Evolutionary conservation across 2,888 invertebrate species (phyloP).

Genomic region (Drosophila kokeensis): DNA sequence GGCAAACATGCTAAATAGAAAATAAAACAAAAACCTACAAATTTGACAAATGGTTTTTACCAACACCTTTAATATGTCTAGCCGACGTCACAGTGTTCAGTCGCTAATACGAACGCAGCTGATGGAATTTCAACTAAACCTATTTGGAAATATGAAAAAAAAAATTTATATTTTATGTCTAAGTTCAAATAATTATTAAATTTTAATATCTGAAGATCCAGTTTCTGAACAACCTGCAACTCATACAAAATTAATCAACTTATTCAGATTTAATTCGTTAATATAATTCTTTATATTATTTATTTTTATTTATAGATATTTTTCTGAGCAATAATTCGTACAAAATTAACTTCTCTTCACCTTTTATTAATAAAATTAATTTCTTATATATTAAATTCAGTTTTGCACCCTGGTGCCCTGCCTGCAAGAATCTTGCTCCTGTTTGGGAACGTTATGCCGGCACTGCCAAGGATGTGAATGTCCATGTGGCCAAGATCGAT

Average conservation of each 20-base stretch:
- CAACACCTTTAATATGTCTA: neutral
- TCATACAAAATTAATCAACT: neutral
- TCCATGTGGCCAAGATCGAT: slow-evolving; percentile 96
- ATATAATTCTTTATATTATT: neutral
- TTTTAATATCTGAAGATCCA: neutral
- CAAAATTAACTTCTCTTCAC: neutral
- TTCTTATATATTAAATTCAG: slow-evolving; percentile 85
- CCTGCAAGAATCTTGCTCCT: slow-evolving; percentile 94
- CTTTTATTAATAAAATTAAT: slow-evolving; percentile 32
- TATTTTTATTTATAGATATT: neutral
- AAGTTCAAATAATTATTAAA: neutral
- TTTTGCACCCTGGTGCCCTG: slow-evolving; percentile 99
- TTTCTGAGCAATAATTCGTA: neutral
- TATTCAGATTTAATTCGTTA: neutral
- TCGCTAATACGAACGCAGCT: neutral
- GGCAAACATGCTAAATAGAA: neutral
- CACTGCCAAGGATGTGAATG: slow-evolving; percentile 89
- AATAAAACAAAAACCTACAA: neutral
- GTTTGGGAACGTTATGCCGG: slow-evolving; percentile 95
- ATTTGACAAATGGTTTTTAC: slow-evolving; percentile 12
- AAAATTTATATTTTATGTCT: neutral
- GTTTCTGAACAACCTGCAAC: neutral
- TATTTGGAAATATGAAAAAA: neutral
- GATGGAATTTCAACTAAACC: neutral
- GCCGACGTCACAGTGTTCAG: neutral